Percentiles rank a stretch among this genome's conserved stretches.
Conservation (phyloP, 2,113 vertebrate genomes). For the Clarias batrachus region DNA sequence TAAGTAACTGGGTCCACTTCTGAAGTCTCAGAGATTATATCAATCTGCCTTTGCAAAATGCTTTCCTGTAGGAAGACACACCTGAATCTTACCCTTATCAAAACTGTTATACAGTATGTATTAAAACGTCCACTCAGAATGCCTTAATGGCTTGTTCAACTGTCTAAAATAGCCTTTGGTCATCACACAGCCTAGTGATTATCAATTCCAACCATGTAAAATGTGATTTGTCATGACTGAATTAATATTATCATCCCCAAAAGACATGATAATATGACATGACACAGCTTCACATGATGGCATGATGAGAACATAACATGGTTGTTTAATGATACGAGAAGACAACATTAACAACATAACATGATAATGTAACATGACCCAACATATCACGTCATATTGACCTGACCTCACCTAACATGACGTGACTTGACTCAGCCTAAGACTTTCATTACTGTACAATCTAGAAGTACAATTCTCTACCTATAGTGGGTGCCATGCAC, state of each 20-base stretch:
- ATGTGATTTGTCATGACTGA: neutral
- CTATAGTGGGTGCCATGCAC: slow-evolving; percentile 79
- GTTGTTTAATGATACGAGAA: too few species aligned
- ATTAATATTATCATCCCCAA: neutral
- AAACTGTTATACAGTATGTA: neutral
- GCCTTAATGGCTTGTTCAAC: neutral
- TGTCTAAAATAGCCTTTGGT: neutral
- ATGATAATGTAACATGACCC: neutral
- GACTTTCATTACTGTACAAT: too few species aligned
- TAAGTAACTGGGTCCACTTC: neutral
- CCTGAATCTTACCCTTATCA: neutral
- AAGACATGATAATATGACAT: neutral
- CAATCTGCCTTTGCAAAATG: neutral
- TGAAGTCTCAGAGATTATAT: neutral
- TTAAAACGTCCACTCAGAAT: neutral
- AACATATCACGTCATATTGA: too few species aligned
- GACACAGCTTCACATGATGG: neutral
- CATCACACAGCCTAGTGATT: too few species aligned
- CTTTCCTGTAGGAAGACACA: neutral
- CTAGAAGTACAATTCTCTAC: slow-evolving; percentile 65
- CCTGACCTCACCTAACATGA: neutral
- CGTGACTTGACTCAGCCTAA: neutral
- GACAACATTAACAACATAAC: neutral
- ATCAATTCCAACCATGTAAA: neutral
- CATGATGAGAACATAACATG: neutral